Percentiles rank a stretch among this genome's conserved stretches.
Conservation (phyloP, 2,797 vertebrate genomes). For the Molossus molossus region DNA sequence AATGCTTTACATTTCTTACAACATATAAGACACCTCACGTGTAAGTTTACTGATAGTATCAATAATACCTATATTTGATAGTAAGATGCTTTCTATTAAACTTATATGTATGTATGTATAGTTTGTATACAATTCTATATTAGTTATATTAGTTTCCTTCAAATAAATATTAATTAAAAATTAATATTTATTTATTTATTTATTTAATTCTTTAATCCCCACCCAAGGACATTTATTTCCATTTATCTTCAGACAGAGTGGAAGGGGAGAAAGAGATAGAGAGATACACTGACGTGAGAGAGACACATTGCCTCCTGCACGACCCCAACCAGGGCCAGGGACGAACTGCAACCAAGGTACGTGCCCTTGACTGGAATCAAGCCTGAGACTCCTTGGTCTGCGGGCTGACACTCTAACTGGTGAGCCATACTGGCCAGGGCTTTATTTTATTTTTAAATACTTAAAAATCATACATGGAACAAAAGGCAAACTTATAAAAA, state of each 20-base stretch:
- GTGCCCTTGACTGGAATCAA: no score
- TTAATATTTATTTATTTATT: not conserved
- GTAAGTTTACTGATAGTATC: not conserved
- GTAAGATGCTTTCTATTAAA: not conserved
- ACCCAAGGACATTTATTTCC: no score
- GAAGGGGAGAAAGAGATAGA: no score
- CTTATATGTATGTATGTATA: not conserved
- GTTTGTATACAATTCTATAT: not conserved
- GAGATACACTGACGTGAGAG: no score
- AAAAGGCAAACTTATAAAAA: not conserved
- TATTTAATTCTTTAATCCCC: not conserved
- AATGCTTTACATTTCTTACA: not conserved
- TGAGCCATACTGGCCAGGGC: no score
- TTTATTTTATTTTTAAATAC: slow-evolving; percentile 45
- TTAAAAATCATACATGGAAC: slow-evolving; percentile 7
- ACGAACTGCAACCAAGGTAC: no score
- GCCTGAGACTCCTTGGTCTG: no score
- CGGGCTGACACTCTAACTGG: no score
- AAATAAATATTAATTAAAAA: slow-evolving; percentile 25
- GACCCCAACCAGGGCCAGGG: no score
- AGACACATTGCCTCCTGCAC: no score
- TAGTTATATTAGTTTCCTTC: not conserved
- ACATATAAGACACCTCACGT: not conserved
- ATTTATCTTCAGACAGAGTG: no score
- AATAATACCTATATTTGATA: not conserved